Percentiles rank a stretch among this genome's conserved stretches.
These are phyloP conservation scores for Morone chrysops DNA, from an alignment of 2,113 vertebrate genomes.

Conservation along the genomic window DNA sequence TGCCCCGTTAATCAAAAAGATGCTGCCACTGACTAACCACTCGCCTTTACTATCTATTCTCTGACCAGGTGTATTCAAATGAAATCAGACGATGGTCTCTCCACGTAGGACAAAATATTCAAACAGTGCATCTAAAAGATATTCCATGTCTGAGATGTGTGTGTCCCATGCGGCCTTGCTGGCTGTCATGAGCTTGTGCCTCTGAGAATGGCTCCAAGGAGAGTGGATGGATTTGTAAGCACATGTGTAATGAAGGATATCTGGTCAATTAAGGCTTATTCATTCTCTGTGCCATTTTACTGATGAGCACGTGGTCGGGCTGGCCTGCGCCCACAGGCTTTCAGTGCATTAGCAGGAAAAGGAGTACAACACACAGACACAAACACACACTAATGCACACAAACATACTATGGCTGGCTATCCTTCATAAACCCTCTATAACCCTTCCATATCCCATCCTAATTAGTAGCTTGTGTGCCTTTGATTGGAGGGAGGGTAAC, in stretches of 20 bases:
- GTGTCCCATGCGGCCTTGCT: slow-evolving; percentile 42
- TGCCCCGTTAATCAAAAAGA: slow-evolving; percentile 3
- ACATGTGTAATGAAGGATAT: slow-evolving; percentile 81
- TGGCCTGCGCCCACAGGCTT: slow-evolving; percentile 75
- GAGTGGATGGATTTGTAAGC: slow-evolving; percentile 70
- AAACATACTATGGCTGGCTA: slow-evolving; percentile 49
- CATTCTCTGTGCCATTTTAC: slow-evolving; percentile 79
- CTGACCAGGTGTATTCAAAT: slow-evolving; percentile 36
- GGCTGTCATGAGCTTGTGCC: slow-evolving; percentile 48
- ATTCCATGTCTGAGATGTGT: slow-evolving; percentile 22
- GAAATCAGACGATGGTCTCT: slow-evolving; percentile 38
- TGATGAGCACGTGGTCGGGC: slow-evolving; percentile 67
- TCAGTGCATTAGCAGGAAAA: slow-evolving; percentile 74
- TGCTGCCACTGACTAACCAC: background rate
- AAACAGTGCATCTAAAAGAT: slow-evolving; percentile 37
- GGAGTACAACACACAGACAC: slow-evolving; percentile 51
- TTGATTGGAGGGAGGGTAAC: slow-evolving; percentile 66
- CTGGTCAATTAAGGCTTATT: slow-evolving; percentile 82
- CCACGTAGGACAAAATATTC: slow-evolving; percentile 17
- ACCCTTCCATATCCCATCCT: slow-evolving; percentile 50
- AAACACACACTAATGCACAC: slow-evolving; percentile 28
- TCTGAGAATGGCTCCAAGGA: slow-evolving; percentile 64
- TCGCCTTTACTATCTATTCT: slow-evolving; percentile 16
- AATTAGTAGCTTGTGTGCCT: slow-evolving; percentile 68
- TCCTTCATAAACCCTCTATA: slow-evolving; percentile 66